Conservation (phyloP, 2,113 vertebrate genomes). For the Bubalus kerabau region DNA sequence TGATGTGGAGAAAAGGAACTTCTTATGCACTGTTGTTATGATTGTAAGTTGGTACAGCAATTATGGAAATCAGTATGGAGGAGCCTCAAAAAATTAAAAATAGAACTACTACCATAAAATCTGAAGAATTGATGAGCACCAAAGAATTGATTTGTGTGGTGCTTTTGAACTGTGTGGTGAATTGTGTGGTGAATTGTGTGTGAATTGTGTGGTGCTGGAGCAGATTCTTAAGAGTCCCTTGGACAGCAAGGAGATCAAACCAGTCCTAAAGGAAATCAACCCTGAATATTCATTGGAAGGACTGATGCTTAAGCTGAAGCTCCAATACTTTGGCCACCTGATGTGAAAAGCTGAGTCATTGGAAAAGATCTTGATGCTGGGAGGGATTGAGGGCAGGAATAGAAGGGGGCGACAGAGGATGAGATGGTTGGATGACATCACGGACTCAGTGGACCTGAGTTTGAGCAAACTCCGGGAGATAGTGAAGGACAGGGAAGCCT, state of each 20-base stretch:
- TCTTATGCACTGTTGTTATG: neutral
- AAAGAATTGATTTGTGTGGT: neutral
- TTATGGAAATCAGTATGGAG: neutral
- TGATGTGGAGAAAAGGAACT: neutral
- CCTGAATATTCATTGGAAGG: neutral
- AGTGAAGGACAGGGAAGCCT: neutral
- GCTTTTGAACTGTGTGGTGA: neutral
- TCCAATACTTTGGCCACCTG: neutral
- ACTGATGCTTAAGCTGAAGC: neutral
- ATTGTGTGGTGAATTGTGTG: neutral
- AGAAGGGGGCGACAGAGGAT: neutral
- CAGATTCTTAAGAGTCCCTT: neutral
- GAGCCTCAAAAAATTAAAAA: neutral
- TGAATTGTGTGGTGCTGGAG: neutral
- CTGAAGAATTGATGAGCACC: neutral
- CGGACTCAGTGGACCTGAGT: neutral
- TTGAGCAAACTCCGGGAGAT: accelerated
- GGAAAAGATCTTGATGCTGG: neutral
- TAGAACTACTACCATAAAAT: neutral
- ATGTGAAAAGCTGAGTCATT: neutral
- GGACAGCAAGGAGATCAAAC: neutral
- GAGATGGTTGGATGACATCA: neutral
- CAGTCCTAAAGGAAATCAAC: neutral
- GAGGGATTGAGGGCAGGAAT: neutral
- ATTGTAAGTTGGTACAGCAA: neutral